A percentile compares a stretch with the other conserved stretches of the same genome.
Evolutionary conservation across 2,113 vertebrate species (phyloP).

Genomic region (Chelonoidis abingdonii): DNA sequence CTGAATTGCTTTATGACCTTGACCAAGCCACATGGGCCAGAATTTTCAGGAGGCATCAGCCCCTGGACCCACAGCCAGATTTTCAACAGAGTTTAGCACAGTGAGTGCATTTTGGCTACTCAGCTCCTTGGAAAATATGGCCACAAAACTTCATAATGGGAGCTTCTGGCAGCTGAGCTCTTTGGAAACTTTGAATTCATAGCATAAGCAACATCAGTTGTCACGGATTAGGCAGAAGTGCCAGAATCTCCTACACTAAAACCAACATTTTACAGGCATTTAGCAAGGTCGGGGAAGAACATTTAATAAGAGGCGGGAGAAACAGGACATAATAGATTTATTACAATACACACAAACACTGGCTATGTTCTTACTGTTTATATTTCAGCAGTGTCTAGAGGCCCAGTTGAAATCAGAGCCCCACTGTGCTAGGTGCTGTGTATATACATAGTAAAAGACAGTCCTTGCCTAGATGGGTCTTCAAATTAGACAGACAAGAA

Average conservation of each 20-base stretch:
- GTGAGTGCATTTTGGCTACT: not conserved
- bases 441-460: not conserved
- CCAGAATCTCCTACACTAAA: not conserved
- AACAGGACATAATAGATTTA: not conserved
- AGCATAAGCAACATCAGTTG: not conserved
- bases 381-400: not conserved
- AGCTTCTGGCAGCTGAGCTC: not conserved
- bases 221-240: not conserved
- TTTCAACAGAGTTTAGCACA: not conserved
- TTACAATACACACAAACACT: not conserved
- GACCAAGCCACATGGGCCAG: not conserved
- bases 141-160: not conserved
- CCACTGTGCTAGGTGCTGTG: rapidly evolving
- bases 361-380: not conserved
- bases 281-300: not conserved
- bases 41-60: not conserved
- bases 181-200: not conserved
- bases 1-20: not conserved
- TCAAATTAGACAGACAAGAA: not conserved
- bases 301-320: not conserved
- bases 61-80: not conserved
- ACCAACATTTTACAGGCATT: not conserved
- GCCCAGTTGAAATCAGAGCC: not conserved
- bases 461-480: not conserved
- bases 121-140: not conserved